These are phyloP conservation scores for Riparia riparia DNA, from an alignment of 2,113 vertebrate genomes.

Conservation along the genomic window DNA sequence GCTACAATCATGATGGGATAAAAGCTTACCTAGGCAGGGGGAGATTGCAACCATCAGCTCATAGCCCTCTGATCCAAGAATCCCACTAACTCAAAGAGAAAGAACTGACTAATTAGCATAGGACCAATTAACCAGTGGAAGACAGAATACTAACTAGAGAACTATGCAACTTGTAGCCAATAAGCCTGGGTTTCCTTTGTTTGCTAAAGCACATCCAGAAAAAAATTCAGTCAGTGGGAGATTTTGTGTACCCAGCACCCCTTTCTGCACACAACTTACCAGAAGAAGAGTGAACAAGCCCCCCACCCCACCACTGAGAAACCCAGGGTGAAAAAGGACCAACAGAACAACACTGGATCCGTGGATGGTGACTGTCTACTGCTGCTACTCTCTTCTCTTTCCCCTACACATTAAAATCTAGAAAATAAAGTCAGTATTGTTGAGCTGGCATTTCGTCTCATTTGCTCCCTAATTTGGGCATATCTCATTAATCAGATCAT, in stretches of 20 bases:
- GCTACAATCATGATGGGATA: no score
- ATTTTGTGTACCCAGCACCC: background rate
- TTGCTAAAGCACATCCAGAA: background rate
- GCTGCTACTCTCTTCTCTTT: background rate
- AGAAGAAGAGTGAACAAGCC: background rate
- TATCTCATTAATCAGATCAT: background rate
- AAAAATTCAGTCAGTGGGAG: background rate
- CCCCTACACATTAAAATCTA: background rate
- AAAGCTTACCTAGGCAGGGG: fast-evolving
- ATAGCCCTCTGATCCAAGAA: background rate
- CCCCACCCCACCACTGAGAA: background rate
- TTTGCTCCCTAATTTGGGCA: background rate
- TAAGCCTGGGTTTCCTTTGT: background rate
- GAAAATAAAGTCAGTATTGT: background rate
- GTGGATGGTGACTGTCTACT: background rate
- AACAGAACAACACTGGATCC: background rate
- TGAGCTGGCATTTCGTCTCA: fast-evolving
- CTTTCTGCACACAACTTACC: background rate
- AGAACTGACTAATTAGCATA: background rate
- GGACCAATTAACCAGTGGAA: background rate
- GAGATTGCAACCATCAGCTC: background rate
- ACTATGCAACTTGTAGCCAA: background rate
- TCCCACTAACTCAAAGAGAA: background rate
- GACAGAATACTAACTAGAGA: background rate
- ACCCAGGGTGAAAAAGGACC: background rate